Evolutionary conservation across 1,140 invertebrate genomes (phyloP).

Genomic region (Harpegnathos saltator): DNA sequence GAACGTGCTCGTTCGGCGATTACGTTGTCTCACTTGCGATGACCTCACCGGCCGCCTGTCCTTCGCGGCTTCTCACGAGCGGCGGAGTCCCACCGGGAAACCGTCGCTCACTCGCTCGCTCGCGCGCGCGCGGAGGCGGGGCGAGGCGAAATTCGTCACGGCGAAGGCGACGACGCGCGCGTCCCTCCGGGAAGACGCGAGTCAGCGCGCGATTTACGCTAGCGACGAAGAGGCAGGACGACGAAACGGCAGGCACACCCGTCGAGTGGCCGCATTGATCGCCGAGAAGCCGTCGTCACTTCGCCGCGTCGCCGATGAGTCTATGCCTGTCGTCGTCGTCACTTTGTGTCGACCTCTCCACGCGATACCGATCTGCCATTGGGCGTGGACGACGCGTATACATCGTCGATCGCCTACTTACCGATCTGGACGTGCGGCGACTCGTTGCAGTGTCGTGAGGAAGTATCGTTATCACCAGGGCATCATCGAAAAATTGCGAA

Average conservation of each 20-base stretch:
- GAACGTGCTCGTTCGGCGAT: not conserved
- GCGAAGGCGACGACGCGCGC: not conserved
- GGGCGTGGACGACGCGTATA: not conserved
- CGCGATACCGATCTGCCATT: not conserved
- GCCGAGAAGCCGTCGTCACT: slow-evolving; percentile 59
- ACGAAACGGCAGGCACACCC: slow-evolving; percentile 78
- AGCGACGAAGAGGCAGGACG: slow-evolving; percentile 38
- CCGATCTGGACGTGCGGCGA: slow-evolving; percentile 69
- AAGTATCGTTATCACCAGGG: slow-evolving; percentile 73
- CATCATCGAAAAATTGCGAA: slow-evolving; percentile 71
- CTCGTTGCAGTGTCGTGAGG: slow-evolving; percentile 53
- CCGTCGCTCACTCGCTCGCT: too few species aligned
- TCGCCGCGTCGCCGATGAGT: not conserved
- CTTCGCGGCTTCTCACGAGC: slow-evolving; percentile 68
- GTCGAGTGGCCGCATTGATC: slow-evolving; percentile 77
- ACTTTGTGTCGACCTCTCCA: not conserved
- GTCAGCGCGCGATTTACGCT: not conserved
- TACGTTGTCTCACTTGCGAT: slow-evolving; percentile 55
- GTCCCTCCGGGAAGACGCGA: not conserved
- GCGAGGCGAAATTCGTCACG: not conserved
- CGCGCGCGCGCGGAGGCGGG: too few species aligned
- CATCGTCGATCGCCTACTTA: slow-evolving; percentile 41
- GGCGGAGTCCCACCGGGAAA: too few species aligned
- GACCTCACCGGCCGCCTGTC: slow-evolving; percentile 74
- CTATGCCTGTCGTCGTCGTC: not conserved